These are phyloP conservation scores for Chelon auratus DNA, from an alignment of 2,797 vertebrate genomes.

Conservation along the genomic window DNA sequence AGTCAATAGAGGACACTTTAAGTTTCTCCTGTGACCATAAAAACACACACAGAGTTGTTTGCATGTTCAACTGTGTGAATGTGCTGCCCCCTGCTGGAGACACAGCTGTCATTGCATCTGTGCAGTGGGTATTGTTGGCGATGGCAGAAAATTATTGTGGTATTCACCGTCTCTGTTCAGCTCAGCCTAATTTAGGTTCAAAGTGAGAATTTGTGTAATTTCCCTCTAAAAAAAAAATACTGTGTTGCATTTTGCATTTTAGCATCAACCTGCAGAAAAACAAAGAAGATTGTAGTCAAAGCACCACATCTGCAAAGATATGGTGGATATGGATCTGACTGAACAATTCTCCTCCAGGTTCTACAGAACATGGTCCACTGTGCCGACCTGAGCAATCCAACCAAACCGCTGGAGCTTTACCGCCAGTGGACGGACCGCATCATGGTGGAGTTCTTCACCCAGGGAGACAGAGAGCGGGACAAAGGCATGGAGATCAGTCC, in stretches of 20 bases:
- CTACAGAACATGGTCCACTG: slow-evolving; percentile 96
- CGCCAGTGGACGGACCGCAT: slow-evolving; percentile 92
- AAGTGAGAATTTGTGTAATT: neutral
- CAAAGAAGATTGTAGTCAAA: neutral
- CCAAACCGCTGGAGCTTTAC: slow-evolving; percentile 93
- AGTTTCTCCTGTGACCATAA: neutral
- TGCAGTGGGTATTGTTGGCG: neutral
- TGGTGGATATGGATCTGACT: neutral
- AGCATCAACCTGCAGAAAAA: neutral
- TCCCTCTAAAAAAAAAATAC: neutral
- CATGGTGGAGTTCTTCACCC: slow-evolving; percentile 92
- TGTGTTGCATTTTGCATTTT: neutral
- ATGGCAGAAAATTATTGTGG: neutral
- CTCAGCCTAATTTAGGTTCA: neutral
- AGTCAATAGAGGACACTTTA: too few species aligned
- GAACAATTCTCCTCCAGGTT: slow-evolving; percentile 79
- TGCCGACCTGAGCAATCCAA: slow-evolving; percentile 94
- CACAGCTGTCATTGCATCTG: slow-evolving; percentile 17
- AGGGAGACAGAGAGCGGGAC: slow-evolving; percentile 92
- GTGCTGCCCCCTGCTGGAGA: slow-evolving; percentile 56
- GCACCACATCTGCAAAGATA: neutral
- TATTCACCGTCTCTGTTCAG: neutral
- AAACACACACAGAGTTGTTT: neutral
- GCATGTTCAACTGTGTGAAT: neutral
- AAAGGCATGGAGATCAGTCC: slow-evolving; percentile 95